Evolutionary conservation across 2,113 vertebrate genomes (phyloP), one percentile per base, ranked within the genome.

Genomic region (Paracanthobrama guichenoti): DNA sequence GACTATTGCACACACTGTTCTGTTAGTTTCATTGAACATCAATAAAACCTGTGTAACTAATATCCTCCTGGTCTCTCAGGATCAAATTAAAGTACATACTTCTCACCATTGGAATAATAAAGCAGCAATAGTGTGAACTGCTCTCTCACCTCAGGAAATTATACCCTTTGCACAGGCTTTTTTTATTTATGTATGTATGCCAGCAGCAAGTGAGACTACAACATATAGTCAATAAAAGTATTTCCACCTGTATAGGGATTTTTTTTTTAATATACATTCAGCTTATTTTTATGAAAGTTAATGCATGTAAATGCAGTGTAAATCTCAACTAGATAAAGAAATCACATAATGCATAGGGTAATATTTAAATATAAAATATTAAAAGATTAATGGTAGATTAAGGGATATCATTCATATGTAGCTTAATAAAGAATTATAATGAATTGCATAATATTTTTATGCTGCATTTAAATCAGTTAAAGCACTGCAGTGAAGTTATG

Each of bases 31-130:
- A 79, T 72, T 79, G 57, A 35, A 83, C 57, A 18, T 53, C 48
- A 71, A 81, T 71, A 81, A 55, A 81, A 71, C 66, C 50, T 4
- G 24, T 84, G 81, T 53, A 83, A 86, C 64, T 39, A 86, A 86
- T 79, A 83, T 86, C 48, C 39, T 24, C 24, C 20, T 20, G 55
- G 67, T 73, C 71, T 79, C 81, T 78, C 81, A 79, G 81, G 48
- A 75, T 76, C 82, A 69, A 72, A 81, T 75, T 76, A 72, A 81
- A 80, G 48, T 48, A 66, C 77, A 87, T 81, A 60, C 48, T 60
- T 84, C 71, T 80, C 44, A 72, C 85, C 60, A 76, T 50, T 59
- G 67, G 24, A 87, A 80, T 84, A 84, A 84, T 84, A 84, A 87
- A 74, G 22, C 59, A 66, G 48, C 59, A 57, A 73, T 76, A 59